These are phyloP conservation scores for Chrysocyon brachyurus DNA, from an alignment of 2,797 vertebrate genomes.

Conservation along the genomic window DNA sequence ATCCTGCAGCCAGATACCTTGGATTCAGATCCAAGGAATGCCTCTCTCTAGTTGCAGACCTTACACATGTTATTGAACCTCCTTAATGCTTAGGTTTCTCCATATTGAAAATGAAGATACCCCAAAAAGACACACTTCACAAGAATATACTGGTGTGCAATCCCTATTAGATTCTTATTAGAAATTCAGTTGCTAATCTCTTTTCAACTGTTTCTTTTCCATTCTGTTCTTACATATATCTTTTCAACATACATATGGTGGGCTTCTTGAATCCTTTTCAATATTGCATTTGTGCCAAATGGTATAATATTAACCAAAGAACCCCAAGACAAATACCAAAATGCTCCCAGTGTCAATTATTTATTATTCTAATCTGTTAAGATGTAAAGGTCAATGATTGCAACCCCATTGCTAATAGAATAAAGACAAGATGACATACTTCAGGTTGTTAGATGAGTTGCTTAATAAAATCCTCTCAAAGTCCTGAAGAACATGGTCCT, in stretches of 20 bases:
- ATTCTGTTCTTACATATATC: neutral
- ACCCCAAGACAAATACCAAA: neutral
- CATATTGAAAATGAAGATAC: accelerated
- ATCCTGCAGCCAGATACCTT: neutral
- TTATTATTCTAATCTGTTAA: neutral
- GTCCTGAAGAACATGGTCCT: neutral
- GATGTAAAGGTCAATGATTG: neutral
- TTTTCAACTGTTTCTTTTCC: neutral
- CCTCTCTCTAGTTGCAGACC: neutral
- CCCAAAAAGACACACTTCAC: neutral
- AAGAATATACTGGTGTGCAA: accelerated
- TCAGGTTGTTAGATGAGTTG: neutral
- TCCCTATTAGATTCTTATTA: neutral
- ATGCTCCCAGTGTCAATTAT: neutral
- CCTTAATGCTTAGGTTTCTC: neutral
- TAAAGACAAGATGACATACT: neutral
- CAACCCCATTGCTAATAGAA: neutral
- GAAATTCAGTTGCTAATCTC: neutral
- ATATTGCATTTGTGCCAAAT: neutral
- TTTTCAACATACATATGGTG: neutral
- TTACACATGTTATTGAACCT: neutral
- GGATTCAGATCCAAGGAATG: neutral
- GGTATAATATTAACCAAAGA: neutral
- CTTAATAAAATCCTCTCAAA: neutral
- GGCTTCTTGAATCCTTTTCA: neutral